Percentiles rank a stretch among this genome's conserved stretches.
Evolutionary conservation across 2,113 vertebrate species (phyloP).

Genomic region (Bettongia penicillata): DNA sequence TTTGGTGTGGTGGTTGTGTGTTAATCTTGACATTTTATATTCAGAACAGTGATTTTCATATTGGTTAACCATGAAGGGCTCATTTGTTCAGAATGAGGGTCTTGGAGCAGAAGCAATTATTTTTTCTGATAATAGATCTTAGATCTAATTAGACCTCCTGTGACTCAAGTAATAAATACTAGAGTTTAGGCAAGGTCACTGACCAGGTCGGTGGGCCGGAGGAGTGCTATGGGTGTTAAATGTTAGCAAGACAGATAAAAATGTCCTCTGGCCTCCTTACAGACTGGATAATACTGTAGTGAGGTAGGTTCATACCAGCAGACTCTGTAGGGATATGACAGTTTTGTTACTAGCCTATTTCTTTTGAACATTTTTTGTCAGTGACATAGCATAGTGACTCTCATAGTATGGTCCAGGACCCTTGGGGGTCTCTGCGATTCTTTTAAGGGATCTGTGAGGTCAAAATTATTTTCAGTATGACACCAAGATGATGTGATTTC

Average conservation of each 20-base stretch:
- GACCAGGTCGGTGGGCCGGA: not conserved
- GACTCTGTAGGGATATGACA: too few species aligned
- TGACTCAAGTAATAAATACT: not conserved
- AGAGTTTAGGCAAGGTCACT: not conserved
- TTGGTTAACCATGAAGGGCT: conserved; percentile 14
- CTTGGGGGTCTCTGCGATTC: too few species aligned
- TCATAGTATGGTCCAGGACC: not conserved
- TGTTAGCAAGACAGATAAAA: not conserved
- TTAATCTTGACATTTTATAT: not conserved
- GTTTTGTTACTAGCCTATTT: too few species aligned
- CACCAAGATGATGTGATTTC: not conserved
- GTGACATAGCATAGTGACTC: too few species aligned
- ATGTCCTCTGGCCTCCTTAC: too few species aligned
- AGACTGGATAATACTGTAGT: too few species aligned
- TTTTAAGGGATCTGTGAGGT: not conserved
- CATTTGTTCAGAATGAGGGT: not conserved
- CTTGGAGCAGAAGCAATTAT: conserved; percentile 37
- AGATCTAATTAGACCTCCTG: not conserved
- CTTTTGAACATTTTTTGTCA: too few species aligned
- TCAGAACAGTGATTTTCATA: conserved; percentile 8
- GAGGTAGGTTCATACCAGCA: too few species aligned
- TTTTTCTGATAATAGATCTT: not conserved
- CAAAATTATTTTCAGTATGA: not conserved
- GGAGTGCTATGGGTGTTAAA: not conserved
- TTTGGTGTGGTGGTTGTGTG: not conserved